Base-by-base conservation (phyloP, 64 coral and sea anemone genomes). In the Actinia tenebrosa region DNA sequence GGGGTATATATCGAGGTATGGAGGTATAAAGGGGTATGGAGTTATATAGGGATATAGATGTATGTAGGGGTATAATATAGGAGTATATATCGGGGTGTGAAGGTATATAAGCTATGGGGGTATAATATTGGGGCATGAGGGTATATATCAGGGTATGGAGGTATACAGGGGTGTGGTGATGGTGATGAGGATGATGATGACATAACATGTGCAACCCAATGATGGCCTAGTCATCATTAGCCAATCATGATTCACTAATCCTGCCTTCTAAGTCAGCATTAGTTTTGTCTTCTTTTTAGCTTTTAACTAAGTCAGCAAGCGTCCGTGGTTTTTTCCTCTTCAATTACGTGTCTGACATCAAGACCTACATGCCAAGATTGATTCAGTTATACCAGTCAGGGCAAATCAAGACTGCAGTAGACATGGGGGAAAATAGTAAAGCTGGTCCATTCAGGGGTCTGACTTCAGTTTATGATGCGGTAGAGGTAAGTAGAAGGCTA, bases 311-410 rank as follows among this genome's bases (percentile, higher is more conserved):
- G 58, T 97, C 94, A 27, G 94, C 88, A 3, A 97, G 94, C 56
- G 55, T 97, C 3, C 88, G 91, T 62, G 91, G 91, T 78, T 97
- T 97, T 64, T 88, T 93, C 46, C 77, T 97, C 17, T 97, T 93
- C 56, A 92, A 93, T 45, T 93, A 88, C 72, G 7, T 84, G 23
- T 84, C 88, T n/a, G 85, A 90, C 22, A 88, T 84, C 56, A 90
- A 90, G 44, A 82, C 86, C 77, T 83, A 87, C 27, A 79, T 91
- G 10, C 86, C 56, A 56, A 92, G 88, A 18, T 85, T 97, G 7
- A 90, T 89, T 15, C 58, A 87, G 19, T 68, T 93, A 43, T 93
- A 92, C n/a, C 88, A 96, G 3, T 80, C 86, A 56, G 94, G 94
- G 53, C 80, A 87, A 87, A 60, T 96, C 45, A 93, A 86, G 19